phyloP scores from a whole-genome alignment of 2,888 invertebrate genomes.

The Adelphocoris suturalis region DNA sequence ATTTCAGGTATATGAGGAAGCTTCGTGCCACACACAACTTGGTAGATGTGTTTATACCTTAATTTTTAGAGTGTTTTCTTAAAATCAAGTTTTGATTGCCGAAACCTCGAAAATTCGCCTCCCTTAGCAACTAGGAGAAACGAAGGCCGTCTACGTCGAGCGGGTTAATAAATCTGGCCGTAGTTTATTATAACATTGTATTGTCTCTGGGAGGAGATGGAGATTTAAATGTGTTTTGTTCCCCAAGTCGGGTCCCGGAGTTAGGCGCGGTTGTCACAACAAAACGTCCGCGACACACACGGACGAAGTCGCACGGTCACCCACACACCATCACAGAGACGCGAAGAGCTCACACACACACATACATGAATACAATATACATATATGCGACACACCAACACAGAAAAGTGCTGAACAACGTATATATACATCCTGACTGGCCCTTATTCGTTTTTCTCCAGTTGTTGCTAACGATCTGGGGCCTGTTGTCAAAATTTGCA shows the following conservation, averaged over 20 bases:
- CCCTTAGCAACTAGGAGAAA: not conserved
- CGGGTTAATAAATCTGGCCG: not conserved
- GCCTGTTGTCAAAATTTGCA: not conserved
- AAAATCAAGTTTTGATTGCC: too few species aligned
- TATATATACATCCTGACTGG: too few species aligned
- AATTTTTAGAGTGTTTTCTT: too few species aligned
- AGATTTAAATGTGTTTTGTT: slow-evolving; percentile 33
- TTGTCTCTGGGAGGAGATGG: slow-evolving; percentile 22
- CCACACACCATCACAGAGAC: not conserved
- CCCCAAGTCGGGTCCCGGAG: not conserved
- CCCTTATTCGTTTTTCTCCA: not conserved
- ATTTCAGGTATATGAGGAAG: too few species aligned
- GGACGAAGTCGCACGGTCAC: not conserved
- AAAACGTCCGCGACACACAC: slow-evolving; percentile 16
- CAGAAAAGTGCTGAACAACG: too few species aligned
- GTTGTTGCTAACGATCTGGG: not conserved
- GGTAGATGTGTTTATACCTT: too few species aligned
- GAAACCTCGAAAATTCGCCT: too few species aligned
- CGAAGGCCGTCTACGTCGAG: not conserved
- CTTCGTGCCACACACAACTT: too few species aligned
- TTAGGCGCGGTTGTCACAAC: slow-evolving; percentile 22
- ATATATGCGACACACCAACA: too few species aligned
- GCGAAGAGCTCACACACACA: too few species aligned
- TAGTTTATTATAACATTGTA: slow-evolving; percentile 42
- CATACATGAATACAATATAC: too few species aligned